Evolutionary conservation across 2,888 invertebrate genomes (phyloP).

Genomic region (Elmis aenea): DNA sequence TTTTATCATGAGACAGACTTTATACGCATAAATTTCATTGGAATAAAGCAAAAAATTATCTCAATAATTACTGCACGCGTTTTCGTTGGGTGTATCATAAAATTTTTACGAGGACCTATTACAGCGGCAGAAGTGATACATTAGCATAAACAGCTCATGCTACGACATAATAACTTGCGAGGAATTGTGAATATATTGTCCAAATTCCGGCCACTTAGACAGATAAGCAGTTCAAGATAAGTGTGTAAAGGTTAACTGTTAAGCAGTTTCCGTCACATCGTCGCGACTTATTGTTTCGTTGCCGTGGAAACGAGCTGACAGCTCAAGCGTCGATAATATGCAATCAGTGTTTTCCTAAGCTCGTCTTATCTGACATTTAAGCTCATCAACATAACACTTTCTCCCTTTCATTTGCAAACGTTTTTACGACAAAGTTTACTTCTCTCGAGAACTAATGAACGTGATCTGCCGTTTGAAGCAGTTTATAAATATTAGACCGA

Average conservation of each 20-base stretch:
- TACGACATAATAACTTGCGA: no score
- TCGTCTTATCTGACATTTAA: conserved; percentile 26
- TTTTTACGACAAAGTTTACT: conserved; percentile 14
- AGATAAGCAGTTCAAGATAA: conserved; percentile 17
- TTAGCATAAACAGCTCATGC: no score
- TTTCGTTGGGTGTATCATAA: no score
- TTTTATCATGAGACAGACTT: no score
- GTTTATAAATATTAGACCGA: conserved; percentile 7
- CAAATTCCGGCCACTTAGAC: conserved; percentile 13
- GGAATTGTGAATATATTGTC: no score
- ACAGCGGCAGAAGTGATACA: no score
- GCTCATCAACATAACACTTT: conserved; percentile 23
- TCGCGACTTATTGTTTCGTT: conserved; percentile 24
- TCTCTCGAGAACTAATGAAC: conserved; percentile 6
- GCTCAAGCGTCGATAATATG: conserved; percentile 24
- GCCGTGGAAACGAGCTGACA: conserved; percentile 19
- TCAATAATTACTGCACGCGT: no score
- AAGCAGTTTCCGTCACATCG: conserved; percentile 23
- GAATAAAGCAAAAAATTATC: no score
- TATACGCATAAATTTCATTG: no score
- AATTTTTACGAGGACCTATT: no score
- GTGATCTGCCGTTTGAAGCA: conserved; percentile 7
- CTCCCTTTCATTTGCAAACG: conserved; percentile 19
- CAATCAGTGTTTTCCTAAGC: conserved; percentile 27
- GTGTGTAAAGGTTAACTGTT: conserved; percentile 23